Conservation (phyloP, 2,797 vertebrate genomes). For the Intellagama lesueurii region DNA sequence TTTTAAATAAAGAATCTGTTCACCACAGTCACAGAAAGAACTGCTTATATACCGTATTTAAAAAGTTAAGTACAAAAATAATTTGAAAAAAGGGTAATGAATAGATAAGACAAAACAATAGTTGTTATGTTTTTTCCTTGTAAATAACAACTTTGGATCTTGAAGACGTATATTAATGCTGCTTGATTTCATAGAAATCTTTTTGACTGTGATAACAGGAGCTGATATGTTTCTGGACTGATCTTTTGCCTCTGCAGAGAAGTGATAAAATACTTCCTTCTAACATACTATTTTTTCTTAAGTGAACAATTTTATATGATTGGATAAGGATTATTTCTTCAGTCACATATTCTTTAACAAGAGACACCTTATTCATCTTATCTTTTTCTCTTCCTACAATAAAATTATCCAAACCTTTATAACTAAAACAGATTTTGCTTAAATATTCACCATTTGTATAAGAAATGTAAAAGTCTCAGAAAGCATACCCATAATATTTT, state of each 20-base stretch:
- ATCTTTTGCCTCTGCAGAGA: constrained; percentile 51
- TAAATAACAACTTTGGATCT: constrained; percentile 22
- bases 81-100: background rate
- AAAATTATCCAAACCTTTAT: background rate
- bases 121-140: constrained; percentile 15
- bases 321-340: constrained; percentile 21
- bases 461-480: background rate
- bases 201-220: background rate
- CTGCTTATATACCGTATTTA: background rate
- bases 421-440: background rate
- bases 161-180: constrained; percentile 6
- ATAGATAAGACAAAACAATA: constrained; percentile 32
- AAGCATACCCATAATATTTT: background rate
- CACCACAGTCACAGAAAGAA: constrained; percentile 49
- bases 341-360: background rate
- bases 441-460: background rate
- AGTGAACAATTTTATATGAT: constrained; percentile 36
- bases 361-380: constrained; percentile 1
- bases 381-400: background rate
- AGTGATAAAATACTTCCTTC: constrained; percentile 57
- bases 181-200: constrained; percentile 19
- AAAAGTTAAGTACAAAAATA: constrained; percentile 31
- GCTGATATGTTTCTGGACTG: constrained; percentile 42
- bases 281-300: constrained; percentile 44
- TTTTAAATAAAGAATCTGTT: constrained; percentile 57